Percentiles rank a stretch among this genome's conserved stretches.
Evolutionary conservation across 1,140 invertebrate genomes (phyloP).

Genomic region (Bombus waltoni): DNA sequence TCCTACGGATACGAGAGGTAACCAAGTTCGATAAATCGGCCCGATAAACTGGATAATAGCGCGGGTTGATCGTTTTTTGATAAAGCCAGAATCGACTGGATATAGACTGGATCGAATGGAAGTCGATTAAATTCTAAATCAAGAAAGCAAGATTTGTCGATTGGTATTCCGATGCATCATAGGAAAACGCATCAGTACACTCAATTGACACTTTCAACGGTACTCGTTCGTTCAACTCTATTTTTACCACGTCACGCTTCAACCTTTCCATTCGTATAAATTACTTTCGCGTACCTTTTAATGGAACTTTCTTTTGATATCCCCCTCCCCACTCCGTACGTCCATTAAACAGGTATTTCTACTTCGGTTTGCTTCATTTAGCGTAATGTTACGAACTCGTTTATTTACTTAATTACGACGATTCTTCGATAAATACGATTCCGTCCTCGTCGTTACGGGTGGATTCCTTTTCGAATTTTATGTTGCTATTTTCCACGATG

Average conservation of each 20-base stretch:
- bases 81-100: background rate
- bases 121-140: constrained; percentile 54
- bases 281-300: background rate
- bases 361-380: background rate
- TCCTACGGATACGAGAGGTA: background rate
- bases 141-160: constrained; percentile 32
- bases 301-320: background rate
- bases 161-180: constrained; percentile 25
- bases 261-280: background rate
- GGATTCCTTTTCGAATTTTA: background rate
- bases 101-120: background rate
- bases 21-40: constrained; percentile 6
- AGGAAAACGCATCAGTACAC: constrained; percentile 11
- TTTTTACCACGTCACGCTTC: background rate
- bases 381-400: background rate
- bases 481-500: too few species aligned
- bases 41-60: background rate
- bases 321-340: background rate
- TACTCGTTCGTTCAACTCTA: background rate
- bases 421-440: background rate
- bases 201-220: constrained; percentile 22
- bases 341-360: background rate
- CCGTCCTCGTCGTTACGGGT: background rate
- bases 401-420: background rate
- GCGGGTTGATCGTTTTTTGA: constrained; percentile 16